Evolutionary conservation across 2,113 vertebrate genomes (phyloP).

Genomic region (Cheirogaleus medius): DNA sequence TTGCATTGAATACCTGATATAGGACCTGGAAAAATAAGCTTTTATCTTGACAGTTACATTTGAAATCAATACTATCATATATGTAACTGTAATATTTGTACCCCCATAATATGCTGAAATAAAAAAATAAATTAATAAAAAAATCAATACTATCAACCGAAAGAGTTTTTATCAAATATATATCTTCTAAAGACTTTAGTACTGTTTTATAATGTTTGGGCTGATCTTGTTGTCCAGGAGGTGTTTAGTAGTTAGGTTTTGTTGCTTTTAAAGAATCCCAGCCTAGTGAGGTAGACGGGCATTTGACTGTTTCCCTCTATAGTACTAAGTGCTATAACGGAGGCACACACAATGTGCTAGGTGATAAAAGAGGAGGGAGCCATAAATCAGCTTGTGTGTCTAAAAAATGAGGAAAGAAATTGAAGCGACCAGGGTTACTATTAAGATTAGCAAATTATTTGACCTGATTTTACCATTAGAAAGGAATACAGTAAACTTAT

Average conservation of each 20-base stretch:
- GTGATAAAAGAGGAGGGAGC: background rate
- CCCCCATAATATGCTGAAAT: too few species aligned
- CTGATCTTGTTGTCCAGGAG: background rate
- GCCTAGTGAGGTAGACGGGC: background rate
- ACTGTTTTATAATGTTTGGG: background rate
- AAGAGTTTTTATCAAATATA: background rate
- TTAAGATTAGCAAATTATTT: background rate
- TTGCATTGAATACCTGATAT: background rate
- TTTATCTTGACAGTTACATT: background rate
- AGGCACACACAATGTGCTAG: background rate
- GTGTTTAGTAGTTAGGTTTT: background rate
- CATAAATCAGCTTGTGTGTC: background rate
- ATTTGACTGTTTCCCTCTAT: background rate
- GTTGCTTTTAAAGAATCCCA: background rate
- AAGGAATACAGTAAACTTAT: background rate
- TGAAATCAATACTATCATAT: conserved; percentile 12
- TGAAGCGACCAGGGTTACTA: background rate
- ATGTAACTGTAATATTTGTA: too few species aligned
- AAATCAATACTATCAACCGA: background rate
- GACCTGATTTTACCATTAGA: background rate
- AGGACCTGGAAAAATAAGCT: background rate
- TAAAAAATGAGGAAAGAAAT: background rate
- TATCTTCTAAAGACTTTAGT: background rate
- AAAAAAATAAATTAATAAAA: too few species aligned
- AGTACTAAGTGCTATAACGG: background rate